Evolutionary conservation across 2,888 invertebrate species (phyloP), one percentile per base, ranked within the genome.

Genomic region (Myopa tessellatipennis): DNA sequence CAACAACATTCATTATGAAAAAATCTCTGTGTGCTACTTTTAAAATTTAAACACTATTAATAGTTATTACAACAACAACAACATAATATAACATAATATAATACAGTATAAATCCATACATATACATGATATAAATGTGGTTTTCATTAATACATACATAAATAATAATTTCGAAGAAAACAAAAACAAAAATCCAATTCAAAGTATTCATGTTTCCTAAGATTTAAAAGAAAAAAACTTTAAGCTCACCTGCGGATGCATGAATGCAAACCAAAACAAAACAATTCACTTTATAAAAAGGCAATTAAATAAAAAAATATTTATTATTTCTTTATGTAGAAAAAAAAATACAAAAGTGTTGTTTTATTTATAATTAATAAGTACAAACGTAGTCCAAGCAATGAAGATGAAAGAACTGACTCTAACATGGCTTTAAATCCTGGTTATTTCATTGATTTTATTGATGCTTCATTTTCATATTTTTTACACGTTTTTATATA

Each of bases 21-120:
- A 65, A 81, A 84, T 85, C 84, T 85, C 83, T 83, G 84, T 85
- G 85, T 85, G 85, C 85, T 86, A 85, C 84, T 85, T 85, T 85
- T 83, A 84, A 79, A 80, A 81, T 79, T 61, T 78, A 79, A 81
- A 72, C 74, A 77, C 38, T 76, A 73, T 69, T 61, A 45, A 77
- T 78, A 67, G 73, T 70, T 70, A 77, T 26, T 76, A 73, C 71
- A 45, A 77, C 77, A 68, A 76, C 63, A 26, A 65, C 26, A 34
- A 50, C 63, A 79, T 77, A 78, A 61, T 68, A 61, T 26, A 61
- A 26, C 12, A 18, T 36, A 34, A 65, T 14, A 34, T 38, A 38
- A 4, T 26, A 26, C 26, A 26, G 16, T 65, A 36, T 38, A 38
- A 55, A 36, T 8, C 65, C 14, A 34, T 65, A 65, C 65, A 65